Base-by-base conservation (phyloP, 2,113 vertebrate species). In the Bucco capensis region DNA sequence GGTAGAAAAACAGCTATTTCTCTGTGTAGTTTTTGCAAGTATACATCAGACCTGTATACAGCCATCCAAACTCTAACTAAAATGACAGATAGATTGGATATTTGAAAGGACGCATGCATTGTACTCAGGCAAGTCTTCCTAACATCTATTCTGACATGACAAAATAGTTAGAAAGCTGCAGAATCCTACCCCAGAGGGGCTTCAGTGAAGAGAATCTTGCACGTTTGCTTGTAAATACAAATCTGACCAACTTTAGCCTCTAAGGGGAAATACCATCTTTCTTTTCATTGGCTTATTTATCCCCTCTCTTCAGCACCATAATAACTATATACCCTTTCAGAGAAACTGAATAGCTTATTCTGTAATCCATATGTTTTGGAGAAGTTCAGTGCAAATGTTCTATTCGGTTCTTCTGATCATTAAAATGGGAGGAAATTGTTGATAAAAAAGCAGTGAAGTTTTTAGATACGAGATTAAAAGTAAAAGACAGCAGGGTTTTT, bases 81-180 rank as follows among this genome's bases (percentile, higher is more conserved):
- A 94, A 78, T 90, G 92, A 94, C 84, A 96, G 70, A 72, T 23
- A 56, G 83, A 61, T 49, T 51, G 92, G 71, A 93, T 70, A 87
- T 58, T 64, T 84, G 69, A 94, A 90, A 89, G 65, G 76, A 92
- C 82, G 78, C 37, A 1, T 10, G 57, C 56, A 74, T 42, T 81
- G 49, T 42, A 53, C 42, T 89, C 82, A 54, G 91, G 58, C 67
- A 75, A 44, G 35, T 4, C 60, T 81, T 70, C 31, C 79, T 70
- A 87, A 75, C 79, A 88, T 83, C 84, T 91, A 11, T 91, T 85
- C 67, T 83, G 85, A 83, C 0, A 0, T 74, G 82, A 88, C 80
- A 76, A 86, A 86, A 78, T 19, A 53, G 66, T 53, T 46, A 62
- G 73, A 88, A 81, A 82, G 51, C 80, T 78, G 37, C 49, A 50